phyloP scores from a whole-genome alignment of 1,140 invertebrate species.

The Wasmannia auropunctata region DNA sequence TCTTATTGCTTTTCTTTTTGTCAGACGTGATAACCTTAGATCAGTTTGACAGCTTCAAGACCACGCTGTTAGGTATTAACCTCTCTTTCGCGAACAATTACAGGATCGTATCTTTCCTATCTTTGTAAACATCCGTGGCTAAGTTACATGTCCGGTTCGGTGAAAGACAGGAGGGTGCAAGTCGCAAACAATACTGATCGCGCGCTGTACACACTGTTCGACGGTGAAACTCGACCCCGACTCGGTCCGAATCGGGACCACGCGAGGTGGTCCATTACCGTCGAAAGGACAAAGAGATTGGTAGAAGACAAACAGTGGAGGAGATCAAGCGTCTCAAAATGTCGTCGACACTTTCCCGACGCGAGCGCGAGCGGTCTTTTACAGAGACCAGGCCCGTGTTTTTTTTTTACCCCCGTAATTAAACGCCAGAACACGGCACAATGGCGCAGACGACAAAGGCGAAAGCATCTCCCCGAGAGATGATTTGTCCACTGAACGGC shows the following conservation, averaged over 20 bases:
- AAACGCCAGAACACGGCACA: constrained; percentile 57
- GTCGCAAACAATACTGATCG: constrained; percentile 40
- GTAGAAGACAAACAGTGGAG: constrained; percentile 30
- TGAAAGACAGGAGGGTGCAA: constrained; percentile 7
- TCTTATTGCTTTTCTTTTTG: not conserved
- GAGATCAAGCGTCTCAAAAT: constrained; percentile 50
- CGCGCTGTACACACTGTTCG: not conserved
- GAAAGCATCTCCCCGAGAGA: constrained; percentile 31
- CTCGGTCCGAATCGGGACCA: not conserved
- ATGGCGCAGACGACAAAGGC: constrained; percentile 58
- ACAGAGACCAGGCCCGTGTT: constrained; percentile 12
- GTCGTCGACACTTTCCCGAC: constrained; percentile 34
- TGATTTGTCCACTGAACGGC: not conserved
- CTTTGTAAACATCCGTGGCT: constrained; percentile 12
- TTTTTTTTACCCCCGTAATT: constrained; percentile 66
- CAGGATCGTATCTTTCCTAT: not conserved
- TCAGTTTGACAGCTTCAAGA: not conserved
- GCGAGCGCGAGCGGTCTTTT: not conserved
- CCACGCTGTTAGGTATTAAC: not conserved
- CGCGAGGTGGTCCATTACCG: constrained; percentile 51
- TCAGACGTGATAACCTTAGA: not conserved
- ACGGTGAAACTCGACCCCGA: not conserved
- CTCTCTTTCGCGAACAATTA: constrained; percentile 6
- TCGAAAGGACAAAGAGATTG: constrained; percentile 45
- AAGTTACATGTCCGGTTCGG: constrained; percentile 38